Percentiles rank a stretch among this genome's conserved stretches.
Conservation (phyloP, 2,888 invertebrate species). For the Catocala fraxini region DNA sequence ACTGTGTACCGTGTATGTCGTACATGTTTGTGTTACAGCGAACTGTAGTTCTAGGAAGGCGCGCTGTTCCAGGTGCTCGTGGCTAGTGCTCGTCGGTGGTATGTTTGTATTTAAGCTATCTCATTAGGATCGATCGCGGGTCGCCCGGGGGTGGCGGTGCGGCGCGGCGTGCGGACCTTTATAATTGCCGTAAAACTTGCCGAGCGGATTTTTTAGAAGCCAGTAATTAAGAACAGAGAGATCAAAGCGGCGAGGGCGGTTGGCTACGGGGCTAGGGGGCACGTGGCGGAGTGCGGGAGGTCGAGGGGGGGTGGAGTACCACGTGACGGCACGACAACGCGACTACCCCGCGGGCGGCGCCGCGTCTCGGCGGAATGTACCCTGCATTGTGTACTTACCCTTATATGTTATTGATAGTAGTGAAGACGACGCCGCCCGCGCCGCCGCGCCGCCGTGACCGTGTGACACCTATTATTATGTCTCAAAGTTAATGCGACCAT, state of each 20-base stretch:
- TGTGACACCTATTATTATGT: too few relatives aligned
- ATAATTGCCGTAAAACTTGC: conserved; percentile 50
- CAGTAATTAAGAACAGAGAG: conserved; percentile 51
- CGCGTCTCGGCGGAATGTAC: not conserved
- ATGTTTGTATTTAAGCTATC: conserved; percentile 23
- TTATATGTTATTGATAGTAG: too few relatives aligned
- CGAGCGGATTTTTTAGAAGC: conserved; percentile 48
- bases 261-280: not conserved
- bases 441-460: too few relatives aligned
- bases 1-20: not conserved
- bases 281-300: not conserved
- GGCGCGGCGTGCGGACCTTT: conserved; percentile 26
- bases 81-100: conserved; percentile 12
- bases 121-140: conserved; percentile 46
- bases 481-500: too few relatives aligned
- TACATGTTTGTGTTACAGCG: too few relatives aligned
- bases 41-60: conserved; percentile 10
- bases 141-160: conserved; percentile 6
- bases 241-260: conserved; percentile 42
- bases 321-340: conserved; percentile 7
- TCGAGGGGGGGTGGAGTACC: not conserved
- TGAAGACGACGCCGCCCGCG: too few relatives aligned
- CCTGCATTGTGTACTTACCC: not conserved
- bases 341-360: not conserved
- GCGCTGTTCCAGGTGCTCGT: conserved; percentile 14